phyloP scores from a whole-genome alignment of 1,140 invertebrate genomes.

The Dufourea novaeangliae region DNA sequence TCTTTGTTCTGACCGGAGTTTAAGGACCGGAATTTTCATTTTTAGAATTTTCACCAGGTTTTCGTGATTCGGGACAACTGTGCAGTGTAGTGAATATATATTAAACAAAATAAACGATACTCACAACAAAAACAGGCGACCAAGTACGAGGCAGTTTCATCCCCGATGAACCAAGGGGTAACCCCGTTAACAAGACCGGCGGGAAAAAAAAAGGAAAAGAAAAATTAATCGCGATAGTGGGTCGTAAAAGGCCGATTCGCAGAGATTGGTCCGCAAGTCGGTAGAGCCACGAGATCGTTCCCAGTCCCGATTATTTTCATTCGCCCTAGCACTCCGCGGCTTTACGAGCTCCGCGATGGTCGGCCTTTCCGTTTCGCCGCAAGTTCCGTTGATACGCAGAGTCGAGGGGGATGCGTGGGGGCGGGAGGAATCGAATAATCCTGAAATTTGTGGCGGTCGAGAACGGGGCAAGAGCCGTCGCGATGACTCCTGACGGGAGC shows the following conservation, averaged over 20 bases:
- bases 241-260: slow-evolving; percentile 18
- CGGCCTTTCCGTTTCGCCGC: not conserved
- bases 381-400: slow-evolving; percentile 21
- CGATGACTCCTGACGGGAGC: slow-evolving; percentile 27
- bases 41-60: too few species aligned
- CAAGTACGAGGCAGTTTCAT: not conserved
- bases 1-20: not conserved
- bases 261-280: not conserved
- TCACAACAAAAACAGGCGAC: too few species aligned
- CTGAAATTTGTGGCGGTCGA: slow-evolving; percentile 30
- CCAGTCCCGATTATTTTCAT: slow-evolving; percentile 31
- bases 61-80: too few species aligned
- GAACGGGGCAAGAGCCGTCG: not conserved
- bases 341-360: slow-evolving; percentile 29
- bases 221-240: slow-evolving; percentile 9
- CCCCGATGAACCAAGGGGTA: not conserved
- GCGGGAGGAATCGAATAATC: slow-evolving; percentile 24
- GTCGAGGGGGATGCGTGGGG: too few species aligned
- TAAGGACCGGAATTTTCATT: too few species aligned
- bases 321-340: not conserved
- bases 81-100: too few species aligned
- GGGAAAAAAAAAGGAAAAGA: not conserved
- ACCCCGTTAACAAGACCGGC: not conserved
- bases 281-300: not conserved
- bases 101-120: too few species aligned